These are phyloP conservation scores for Pao palembangensis DNA, from an alignment of 2,113 vertebrate species.

Conservation along the genomic window DNA sequence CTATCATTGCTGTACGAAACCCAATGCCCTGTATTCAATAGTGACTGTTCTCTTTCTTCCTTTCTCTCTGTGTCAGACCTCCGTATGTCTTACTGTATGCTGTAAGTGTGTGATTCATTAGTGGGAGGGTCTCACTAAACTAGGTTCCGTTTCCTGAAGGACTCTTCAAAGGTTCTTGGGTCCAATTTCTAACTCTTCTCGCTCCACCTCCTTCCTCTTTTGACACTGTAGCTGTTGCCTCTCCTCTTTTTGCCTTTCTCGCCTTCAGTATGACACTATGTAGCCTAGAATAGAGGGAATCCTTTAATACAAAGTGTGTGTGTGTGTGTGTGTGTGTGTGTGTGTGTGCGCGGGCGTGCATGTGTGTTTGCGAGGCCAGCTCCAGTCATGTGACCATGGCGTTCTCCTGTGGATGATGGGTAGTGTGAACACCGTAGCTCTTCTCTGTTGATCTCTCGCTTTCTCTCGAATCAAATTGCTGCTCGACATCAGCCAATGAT, in stretches of 20 bases:
- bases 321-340: conserved; percentile 7
- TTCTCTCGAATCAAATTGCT: conserved; percentile 68
- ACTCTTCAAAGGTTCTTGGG: conserved; percentile 72
- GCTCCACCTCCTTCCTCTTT: conserved; percentile 38
- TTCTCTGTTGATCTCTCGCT: conserved; percentile 49
- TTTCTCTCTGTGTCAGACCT: conserved; percentile 63
- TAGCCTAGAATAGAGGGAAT: conserved; percentile 67
- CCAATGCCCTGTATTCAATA: conserved; percentile 74
- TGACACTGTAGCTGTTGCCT: conserved; percentile 65
- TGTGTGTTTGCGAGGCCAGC: conserved; percentile 32
- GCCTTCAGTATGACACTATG: conserved; percentile 70
- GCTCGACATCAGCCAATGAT: conserved; percentile 68
- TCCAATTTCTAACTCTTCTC: conserved; percentile 65
- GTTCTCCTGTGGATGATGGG: conserved; percentile 48
- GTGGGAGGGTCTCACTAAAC: conserved; percentile 54
- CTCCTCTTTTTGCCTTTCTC: conserved; percentile 57
- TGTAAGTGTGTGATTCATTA: conserved; percentile 58
- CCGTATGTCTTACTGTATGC: conserved; percentile 66
- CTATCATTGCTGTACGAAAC: conserved; percentile 77
- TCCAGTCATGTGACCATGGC: conserved; percentile 56
- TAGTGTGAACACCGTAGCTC: conserved; percentile 70
- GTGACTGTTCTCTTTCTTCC: conserved; percentile 76
- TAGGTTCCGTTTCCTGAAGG: conserved; percentile 56
- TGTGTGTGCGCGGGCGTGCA: conserved; percentile 8
- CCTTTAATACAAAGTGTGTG: conserved; percentile 52